Base-by-base conservation (phyloP, 2,797 vertebrate species). In the Perdix hodgsoniae region DNA sequence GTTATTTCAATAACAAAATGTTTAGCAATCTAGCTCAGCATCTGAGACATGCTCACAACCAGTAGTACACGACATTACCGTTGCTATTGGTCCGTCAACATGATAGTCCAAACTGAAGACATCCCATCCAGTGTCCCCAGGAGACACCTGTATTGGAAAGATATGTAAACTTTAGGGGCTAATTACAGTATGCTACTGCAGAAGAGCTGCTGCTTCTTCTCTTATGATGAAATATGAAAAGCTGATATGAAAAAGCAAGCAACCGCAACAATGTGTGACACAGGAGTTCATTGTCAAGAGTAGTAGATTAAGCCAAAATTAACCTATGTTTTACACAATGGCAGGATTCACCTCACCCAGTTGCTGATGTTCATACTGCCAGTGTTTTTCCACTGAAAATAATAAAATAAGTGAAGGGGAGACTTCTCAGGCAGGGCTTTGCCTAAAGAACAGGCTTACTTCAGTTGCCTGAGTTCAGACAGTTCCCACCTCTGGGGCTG, bases 101-200 rank as follows among this genome's bases (percentile, higher is more conserved):
- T 99, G 99, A 95, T 99, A 99, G 94, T 99, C 99, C 90, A 99
- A 97, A 90, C 99, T 99, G 97, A 99, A 99, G 65, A 99, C 99
- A 57, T 99, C 99, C 99, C 99, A 99, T 42, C 99, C 99, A 6
- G 99, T 99, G 89, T 99, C 99, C 22, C 99, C 99, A 40, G 99
- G 98, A 91, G 99, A 99, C 42, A 99, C 99, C 99, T 99, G 83
- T 1, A 61, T 82, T 29, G 79, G 79, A 91, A 86, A 94, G 33
- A 95, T 8, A 47, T 0, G 3, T 29, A 72, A 59, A 33, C 56
- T 64, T 79, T 44, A 91, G 26, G 3, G 42, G 45, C 49, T 16
- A 37, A 19, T 27, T n/a, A 49, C 24, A 31, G 11, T 14, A 33
- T 9, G 23, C 2, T 26, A 31, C 22, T 22, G 54, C 27, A 57